phyloP scores from a whole-genome alignment of 2,113 vertebrate genomes.

The Coryphaenoides rupestris region DNA sequence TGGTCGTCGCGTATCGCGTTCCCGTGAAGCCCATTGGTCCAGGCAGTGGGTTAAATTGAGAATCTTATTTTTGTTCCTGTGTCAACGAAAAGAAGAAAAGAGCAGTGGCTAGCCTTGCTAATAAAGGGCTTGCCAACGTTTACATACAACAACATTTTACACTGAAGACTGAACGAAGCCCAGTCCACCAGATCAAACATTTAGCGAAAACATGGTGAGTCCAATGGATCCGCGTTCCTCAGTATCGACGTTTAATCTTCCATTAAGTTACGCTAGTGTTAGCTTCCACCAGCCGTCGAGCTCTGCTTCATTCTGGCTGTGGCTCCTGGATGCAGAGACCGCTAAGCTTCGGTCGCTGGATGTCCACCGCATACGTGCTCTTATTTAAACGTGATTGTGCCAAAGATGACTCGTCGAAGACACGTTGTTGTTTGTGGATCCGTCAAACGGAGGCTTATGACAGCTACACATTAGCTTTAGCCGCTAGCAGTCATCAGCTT shows the following conservation, averaged over 20 bases:
- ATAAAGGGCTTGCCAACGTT: constrained; percentile 24
- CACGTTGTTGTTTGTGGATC: too few relatives aligned
- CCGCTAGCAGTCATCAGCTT: too few relatives aligned
- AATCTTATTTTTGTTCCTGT: constrained; percentile 79
- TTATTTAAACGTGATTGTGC: too few relatives aligned
- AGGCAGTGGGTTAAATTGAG: constrained; percentile 40
- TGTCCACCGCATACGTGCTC: too few relatives aligned
- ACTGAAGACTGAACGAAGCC: constrained; percentile 17
- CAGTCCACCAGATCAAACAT: constrained; percentile 15
- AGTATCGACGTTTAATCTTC: constrained; percentile 34
- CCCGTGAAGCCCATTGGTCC: constrained; percentile 55
- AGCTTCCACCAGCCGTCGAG: constrained; percentile 39
- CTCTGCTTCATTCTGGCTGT: constrained; percentile 2
- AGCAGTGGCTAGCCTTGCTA: constrained; percentile 29
- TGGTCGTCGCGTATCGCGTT: constrained; percentile 5
- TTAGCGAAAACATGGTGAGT: constrained; percentile 64
- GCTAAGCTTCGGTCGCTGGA: too few relatives aligned
- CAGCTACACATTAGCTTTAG: too few relatives aligned
- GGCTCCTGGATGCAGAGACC: constrained; percentile 13
- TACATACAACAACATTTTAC: constrained; percentile 14
- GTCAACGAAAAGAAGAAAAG: constrained; percentile 69
- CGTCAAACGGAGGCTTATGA: too few relatives aligned
- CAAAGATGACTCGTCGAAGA: too few relatives aligned
- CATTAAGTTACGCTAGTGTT: constrained; percentile 14
- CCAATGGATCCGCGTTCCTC: constrained; percentile 11